phyloP scores from a whole-genome alignment of 2,113 vertebrate species.

The Brienomyrus longianalis region DNA sequence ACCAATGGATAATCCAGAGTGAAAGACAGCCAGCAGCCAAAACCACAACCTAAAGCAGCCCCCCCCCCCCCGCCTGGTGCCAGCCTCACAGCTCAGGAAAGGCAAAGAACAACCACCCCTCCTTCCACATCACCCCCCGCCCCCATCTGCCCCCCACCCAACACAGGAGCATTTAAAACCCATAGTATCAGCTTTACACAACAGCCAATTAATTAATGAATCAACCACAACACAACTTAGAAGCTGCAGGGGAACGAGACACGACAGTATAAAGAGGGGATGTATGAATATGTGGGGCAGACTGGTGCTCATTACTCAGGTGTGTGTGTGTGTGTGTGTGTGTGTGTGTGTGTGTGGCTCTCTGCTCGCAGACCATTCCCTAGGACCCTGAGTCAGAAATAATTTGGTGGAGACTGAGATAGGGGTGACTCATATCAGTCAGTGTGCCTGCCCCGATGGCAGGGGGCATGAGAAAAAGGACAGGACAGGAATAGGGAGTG shows the following conservation, averaged over 20 bases:
- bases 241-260: neutral
- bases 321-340: neutral
- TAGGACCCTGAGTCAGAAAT: neutral
- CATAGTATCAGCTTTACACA: neutral
- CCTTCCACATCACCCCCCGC: too few species aligned
- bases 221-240: neutral
- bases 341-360: neutral
- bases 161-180: neutral
- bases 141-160: neutral
- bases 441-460: neutral
- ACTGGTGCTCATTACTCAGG: neutral
- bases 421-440: neutral
- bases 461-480: neutral
- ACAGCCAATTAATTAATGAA: neutral
- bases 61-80: neutral
- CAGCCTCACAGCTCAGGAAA: neutral
- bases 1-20: neutral
- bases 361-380: neutral
- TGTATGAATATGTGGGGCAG: neutral
- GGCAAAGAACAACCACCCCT: neutral
- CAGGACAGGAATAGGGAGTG: neutral
- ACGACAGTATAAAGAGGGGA: neutral
- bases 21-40: neutral
- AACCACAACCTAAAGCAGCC: neutral
- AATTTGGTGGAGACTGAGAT: neutral